These are phyloP conservation scores for Coboldia fuscipes DNA, from an alignment of 1,140 invertebrate species.

Conservation along the genomic window DNA sequence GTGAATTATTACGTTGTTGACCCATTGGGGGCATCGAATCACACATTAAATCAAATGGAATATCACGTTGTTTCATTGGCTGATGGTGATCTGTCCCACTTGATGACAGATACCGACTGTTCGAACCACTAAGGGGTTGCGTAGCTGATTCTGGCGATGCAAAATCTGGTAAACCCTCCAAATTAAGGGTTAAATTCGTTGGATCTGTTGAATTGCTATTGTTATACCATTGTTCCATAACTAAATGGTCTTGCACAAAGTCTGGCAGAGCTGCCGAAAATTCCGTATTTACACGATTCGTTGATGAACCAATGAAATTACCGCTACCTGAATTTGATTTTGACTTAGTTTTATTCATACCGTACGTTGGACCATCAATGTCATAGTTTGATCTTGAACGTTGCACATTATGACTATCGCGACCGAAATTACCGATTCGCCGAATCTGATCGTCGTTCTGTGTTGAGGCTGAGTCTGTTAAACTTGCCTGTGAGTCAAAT, in stretches of 20 bases:
- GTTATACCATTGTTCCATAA: conserved; percentile 27
- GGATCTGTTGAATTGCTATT: conserved; percentile 16
- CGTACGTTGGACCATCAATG: conserved; percentile 10
- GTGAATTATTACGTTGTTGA: too few relatives aligned
- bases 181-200: conserved; percentile 9
- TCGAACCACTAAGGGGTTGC: too few relatives aligned
- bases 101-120: too few relatives aligned
- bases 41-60: too few relatives aligned
- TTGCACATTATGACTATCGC: conserved; percentile 12
- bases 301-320: too few relatives aligned
- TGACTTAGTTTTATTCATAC: too few relatives aligned
- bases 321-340: too few relatives aligned
- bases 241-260: conserved; percentile 36
- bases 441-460: conserved; percentile 9
- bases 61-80: too few relatives aligned
- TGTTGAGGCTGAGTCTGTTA: conserved; percentile 14
- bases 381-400: conserved; percentile 20
- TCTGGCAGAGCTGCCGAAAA: conserved; percentile 26
- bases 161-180: conserved; percentile 21
- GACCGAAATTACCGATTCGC: conserved; percentile 12
- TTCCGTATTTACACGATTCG: conserved; percentile 14
- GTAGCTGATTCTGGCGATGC: too few relatives aligned
- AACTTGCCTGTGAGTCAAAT: conserved; percentile 21
- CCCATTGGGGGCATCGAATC: too few relatives aligned
- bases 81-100: too few relatives aligned